Conservation (phyloP, 2,888 invertebrate species). For the Vanessa cardui region DNA sequence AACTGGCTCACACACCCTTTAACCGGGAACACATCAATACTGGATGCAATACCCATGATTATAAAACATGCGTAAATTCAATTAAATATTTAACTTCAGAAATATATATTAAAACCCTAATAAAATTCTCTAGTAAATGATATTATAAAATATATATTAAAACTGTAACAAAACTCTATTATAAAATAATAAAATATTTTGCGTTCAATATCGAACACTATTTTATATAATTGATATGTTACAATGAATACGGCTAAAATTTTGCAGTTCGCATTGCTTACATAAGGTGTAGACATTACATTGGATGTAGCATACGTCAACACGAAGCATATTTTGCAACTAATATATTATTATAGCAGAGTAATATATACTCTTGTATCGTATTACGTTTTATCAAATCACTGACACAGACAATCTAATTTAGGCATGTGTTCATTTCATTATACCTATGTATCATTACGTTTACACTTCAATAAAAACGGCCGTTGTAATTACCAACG, state of each 20-base stretch:
- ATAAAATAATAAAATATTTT: too few species aligned
- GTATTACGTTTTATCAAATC: slow-evolving; percentile 30
- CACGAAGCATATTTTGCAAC: slow-evolving; percentile 26
- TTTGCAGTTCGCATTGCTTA: slow-evolving; percentile 19
- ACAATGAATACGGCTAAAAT: not conserved
- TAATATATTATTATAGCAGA: slow-evolving; percentile 18
- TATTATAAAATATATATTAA: too few species aligned
- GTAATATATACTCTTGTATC: slow-evolving; percentile 30
- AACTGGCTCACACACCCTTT: too few species aligned
- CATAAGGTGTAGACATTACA: slow-evolving; percentile 23
- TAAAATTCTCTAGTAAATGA: too few species aligned
- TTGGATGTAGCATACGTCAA: slow-evolving; percentile 17
- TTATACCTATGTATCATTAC: slow-evolving; percentile 2
- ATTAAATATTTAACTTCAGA: too few species aligned
- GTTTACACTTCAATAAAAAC: slow-evolving; percentile 8
- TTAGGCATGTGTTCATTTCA: slow-evolving; percentile 20
- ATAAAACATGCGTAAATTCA: too few species aligned
- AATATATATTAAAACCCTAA: too few species aligned
- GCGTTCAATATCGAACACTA: too few species aligned
- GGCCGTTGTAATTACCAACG: not conserved
- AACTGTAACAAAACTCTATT: too few species aligned
- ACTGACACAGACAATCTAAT: slow-evolving; percentile 21
- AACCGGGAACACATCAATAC: too few species aligned
- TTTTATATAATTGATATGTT: too few species aligned
- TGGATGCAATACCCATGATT: too few species aligned